Conservation (phyloP, 2,888 invertebrate genomes). For the Seladonia tumulorum region DNA sequence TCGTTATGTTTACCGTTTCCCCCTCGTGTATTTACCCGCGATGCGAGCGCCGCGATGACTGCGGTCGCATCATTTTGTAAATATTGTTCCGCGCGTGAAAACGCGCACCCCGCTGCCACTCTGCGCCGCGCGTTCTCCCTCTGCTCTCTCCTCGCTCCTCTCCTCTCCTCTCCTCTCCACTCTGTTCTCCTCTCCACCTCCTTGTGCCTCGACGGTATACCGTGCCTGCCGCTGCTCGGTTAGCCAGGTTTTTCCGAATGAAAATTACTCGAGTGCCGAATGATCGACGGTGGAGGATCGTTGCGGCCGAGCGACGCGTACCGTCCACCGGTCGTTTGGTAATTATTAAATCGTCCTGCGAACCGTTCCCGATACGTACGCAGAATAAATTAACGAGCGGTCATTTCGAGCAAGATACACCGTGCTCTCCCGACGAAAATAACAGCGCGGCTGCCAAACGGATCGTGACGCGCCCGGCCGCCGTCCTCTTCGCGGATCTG, state of each 20-base stretch:
- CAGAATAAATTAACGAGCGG: constrained; percentile 73
- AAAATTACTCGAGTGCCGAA: constrained; percentile 60
- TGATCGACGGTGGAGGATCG: constrained; percentile 53
- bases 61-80: constrained; percentile 71
- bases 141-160: not conserved
- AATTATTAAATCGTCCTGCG: constrained; percentile 77
- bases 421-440: constrained; percentile 3
- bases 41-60: constrained; percentile 59
- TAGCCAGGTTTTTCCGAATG: constrained; percentile 55
- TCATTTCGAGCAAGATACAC: constrained; percentile 39
- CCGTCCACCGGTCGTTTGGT: constrained; percentile 71
- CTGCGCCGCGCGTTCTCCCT: not conserved
- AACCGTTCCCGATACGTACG: constrained; percentile 65
- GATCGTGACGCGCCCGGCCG: not conserved
- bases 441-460: not conserved
- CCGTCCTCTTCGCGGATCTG: too few relatives aligned
- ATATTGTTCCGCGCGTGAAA: constrained; percentile 67
- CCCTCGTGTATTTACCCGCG: constrained; percentile 61
- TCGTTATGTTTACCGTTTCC: constrained; percentile 62
- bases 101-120: constrained; percentile 49
- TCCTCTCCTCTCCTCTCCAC: not conserved
- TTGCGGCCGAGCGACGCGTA: constrained; percentile 25
- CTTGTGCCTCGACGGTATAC: not conserved
- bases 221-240: not conserved
- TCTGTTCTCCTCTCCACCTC: not conserved